A percentile compares a stretch with the other conserved stretches of the same genome.
Conservation (phyloP, 2,797 vertebrate species). For the Malurus splendens region DNA sequence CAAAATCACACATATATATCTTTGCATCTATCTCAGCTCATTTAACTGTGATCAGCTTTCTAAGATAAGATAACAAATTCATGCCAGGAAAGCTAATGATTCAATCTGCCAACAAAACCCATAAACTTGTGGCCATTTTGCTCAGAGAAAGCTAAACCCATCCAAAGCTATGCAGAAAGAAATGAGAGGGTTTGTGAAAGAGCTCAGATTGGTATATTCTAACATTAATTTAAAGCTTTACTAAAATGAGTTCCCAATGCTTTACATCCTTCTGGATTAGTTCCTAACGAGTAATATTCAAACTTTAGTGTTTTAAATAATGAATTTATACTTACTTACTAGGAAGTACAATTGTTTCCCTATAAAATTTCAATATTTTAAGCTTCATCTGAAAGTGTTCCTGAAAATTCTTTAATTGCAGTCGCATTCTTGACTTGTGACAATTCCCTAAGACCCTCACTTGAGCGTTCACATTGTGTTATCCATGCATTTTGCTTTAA, state of each 20-base stretch:
- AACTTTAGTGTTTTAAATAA: neutral
- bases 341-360: neutral
- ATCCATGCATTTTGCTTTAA: neutral
- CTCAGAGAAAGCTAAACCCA: neutral
- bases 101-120: neutral
- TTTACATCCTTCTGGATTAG: neutral
- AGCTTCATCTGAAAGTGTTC: neutral
- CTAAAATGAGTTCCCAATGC: neutral
- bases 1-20: neutral
- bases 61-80: neutral
- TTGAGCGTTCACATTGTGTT: neutral
- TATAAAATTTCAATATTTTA: neutral
- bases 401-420: neutral
- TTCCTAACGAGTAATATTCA: neutral
- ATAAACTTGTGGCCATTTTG: neutral
- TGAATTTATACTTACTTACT: neutral
- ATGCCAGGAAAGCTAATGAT: neutral
- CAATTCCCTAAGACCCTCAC: neutral
- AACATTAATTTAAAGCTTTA: neutral
- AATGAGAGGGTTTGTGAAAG: neutral
- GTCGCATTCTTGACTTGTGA: neutral
- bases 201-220: neutral
- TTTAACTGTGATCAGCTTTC: neutral
- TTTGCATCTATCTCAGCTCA: neutral
- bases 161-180: neutral